A percentile compares a stretch with the other conserved stretches of the same genome.
Evolutionary conservation across 1,140 invertebrate species (phyloP).

Genomic region (Heliothis subflexa): DNA sequence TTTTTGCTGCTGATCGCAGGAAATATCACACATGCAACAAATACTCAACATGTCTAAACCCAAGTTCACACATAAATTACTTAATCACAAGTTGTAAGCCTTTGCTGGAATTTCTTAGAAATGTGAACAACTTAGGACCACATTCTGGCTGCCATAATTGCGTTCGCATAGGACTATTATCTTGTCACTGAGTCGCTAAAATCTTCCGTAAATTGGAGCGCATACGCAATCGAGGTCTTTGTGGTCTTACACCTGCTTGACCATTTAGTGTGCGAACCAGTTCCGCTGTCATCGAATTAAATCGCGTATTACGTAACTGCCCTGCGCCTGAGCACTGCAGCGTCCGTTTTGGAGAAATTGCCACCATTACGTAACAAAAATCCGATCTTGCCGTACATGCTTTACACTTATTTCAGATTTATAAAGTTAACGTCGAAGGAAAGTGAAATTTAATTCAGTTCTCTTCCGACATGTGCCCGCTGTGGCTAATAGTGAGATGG

Average conservation of each 20-base stretch:
- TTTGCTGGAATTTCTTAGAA: neutral
- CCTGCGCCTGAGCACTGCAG: slow-evolving; percentile 48
- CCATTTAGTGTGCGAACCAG: slow-evolving; percentile 49
- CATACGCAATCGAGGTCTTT: slow-evolving; percentile 3
- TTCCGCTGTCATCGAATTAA: slow-evolving; percentile 59
- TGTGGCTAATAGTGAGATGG: slow-evolving; percentile 32
- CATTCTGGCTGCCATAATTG: slow-evolving; percentile 11
- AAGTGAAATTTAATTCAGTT: slow-evolving; percentile 34
- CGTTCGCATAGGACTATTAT: slow-evolving; percentile 16
- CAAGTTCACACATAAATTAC: slow-evolving; percentile 40
- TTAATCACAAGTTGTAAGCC: neutral
- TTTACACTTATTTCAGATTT: slow-evolving; percentile 38
- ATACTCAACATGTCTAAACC: neutral
- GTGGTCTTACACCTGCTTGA: slow-evolving; percentile 25
- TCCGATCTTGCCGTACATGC: slow-evolving; percentile 46
- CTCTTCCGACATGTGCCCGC: slow-evolving; percentile 31
- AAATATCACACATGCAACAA: slow-evolving; percentile 22
- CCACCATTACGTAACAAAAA: slow-evolving; percentile 54
- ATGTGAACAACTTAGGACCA: neutral
- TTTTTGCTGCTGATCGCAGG: slow-evolving; percentile 21
- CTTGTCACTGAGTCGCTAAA: slow-evolving; percentile 5
- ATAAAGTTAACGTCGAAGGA: slow-evolving; percentile 38
- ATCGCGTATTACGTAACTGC: slow-evolving; percentile 57
- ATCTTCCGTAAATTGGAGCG: slow-evolving; percentile 4
- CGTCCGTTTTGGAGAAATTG: slow-evolving; percentile 63